A percentile compares a stretch with the other conserved stretches of the same genome.
phyloP scores from a whole-genome alignment of 1,140 invertebrate species.

The Zaprionus davidi region DNA sequence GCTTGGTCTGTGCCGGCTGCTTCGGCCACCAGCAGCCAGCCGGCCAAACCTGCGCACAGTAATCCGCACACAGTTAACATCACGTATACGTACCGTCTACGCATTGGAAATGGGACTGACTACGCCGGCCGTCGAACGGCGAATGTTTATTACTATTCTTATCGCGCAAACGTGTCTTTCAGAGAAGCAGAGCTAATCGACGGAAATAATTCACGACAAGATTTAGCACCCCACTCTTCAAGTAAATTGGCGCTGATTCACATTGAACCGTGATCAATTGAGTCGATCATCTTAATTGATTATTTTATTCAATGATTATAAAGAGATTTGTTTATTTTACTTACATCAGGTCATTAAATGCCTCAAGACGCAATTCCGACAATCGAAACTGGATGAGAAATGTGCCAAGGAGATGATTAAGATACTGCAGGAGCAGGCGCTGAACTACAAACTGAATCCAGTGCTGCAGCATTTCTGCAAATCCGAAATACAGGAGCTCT shows the following conservation, averaged over 20 bases:
- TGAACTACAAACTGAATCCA: constrained; percentile 94
- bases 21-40: constrained; percentile 43
- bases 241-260: not conserved
- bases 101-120: constrained; percentile 56
- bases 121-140: not conserved
- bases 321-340: not conserved
- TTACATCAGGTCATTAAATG: constrained; percentile 87
- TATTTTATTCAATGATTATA: not conserved
- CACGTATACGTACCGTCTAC: constrained; percentile 59
- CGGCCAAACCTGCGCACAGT: constrained; percentile 33
- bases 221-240: not conserved
- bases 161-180: constrained; percentile 6
- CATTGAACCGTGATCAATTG: not conserved
- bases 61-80: constrained; percentile 63
- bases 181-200: not conserved
- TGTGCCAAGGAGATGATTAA: constrained; percentile 93
- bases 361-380: constrained; percentile 90
- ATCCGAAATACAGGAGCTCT: constrained; percentile 88
- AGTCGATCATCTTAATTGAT: not conserved
- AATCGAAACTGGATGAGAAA: constrained; percentile 88
- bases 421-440: constrained; percentile 93
- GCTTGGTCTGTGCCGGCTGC: constrained; percentile 21
- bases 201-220: constrained; percentile 2
- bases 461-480: constrained; percentile 91
- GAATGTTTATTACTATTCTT: constrained; percentile 7